Evolutionary conservation across 2,888 invertebrate species (phyloP).

Genomic region (Bombylius discolor): DNA sequence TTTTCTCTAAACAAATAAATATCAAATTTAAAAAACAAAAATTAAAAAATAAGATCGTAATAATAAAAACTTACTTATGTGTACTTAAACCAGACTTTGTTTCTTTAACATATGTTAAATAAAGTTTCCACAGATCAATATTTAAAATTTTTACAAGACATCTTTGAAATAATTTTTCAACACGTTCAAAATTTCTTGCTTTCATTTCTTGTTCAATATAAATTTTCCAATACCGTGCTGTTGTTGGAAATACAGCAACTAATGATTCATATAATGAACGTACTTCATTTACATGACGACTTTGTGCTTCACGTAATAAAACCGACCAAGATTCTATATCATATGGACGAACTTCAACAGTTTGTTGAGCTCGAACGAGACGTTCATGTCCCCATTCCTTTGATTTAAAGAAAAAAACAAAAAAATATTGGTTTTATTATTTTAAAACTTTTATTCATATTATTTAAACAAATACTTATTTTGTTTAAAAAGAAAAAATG

Average conservation of each 20-base stretch:
- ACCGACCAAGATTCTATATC: slow-evolving; percentile 98
- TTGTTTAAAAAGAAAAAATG: not conserved
- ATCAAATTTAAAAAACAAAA: not conserved
- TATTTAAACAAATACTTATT: not conserved
- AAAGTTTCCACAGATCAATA: slow-evolving; percentile 97
- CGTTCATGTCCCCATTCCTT: slow-evolving; percentile 86
- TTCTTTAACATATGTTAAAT: slow-evolving; percentile 95
- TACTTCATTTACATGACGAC: slow-evolving; percentile 75
- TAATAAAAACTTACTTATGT: slow-evolving; percentile 57
- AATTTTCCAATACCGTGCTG: slow-evolving; percentile 97
- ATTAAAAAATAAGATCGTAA: not conserved
- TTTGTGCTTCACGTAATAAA: slow-evolving; percentile 84
- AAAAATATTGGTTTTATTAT: not conserved
- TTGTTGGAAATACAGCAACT: slow-evolving; percentile 88
- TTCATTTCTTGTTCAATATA: slow-evolving; percentile 98
- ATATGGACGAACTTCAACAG: slow-evolving; percentile 77
- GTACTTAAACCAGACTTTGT: slow-evolving; percentile 86
- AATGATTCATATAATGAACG: slow-evolving; percentile 85
- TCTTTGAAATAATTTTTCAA: slow-evolving; percentile 97
- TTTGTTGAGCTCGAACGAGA: slow-evolving; percentile 65
- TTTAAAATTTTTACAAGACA: slow-evolving; percentile 97
- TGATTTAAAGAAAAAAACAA: not conserved
- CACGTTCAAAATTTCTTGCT: slow-evolving; percentile 91
- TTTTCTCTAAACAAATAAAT: slow-evolving; percentile 80
- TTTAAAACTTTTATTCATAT: too few relatives aligned